Evolutionary conservation across 2,797 vertebrate genomes (phyloP).

Genomic region (Rachycentron canadum): DNA sequence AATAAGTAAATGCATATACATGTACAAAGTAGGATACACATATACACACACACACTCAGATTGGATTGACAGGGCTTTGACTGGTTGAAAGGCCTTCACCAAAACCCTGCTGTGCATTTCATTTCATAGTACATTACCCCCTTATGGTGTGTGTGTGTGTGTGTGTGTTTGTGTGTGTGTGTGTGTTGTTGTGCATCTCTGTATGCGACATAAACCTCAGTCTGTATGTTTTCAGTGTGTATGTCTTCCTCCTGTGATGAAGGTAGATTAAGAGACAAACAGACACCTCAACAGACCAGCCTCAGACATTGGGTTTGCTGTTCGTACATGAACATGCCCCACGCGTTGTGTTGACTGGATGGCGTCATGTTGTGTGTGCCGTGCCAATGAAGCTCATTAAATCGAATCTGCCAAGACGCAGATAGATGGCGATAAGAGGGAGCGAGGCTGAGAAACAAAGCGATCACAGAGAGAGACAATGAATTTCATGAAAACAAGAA

Average conservation of each 20-base stretch:
- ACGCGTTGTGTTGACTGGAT: slow-evolving; percentile 18
- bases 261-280: slow-evolving; percentile 40
- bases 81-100: slow-evolving; percentile 31
- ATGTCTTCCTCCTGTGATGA: slow-evolving; percentile 1
- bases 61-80: slow-evolving; percentile 23
- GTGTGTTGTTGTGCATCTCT: not conserved
- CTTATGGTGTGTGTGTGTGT: not conserved
- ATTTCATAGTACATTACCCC: slow-evolving; percentile 61
- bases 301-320: slow-evolving; percentile 21
- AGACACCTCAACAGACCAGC: slow-evolving; percentile 1
- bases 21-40: not conserved
- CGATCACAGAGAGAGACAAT: not conserved
- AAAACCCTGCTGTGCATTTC: slow-evolving; percentile 51
- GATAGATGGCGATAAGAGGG: slow-evolving; percentile 21
- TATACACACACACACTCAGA: not conserved
- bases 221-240: slow-evolving; percentile 2
- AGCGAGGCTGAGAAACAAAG: slow-evolving; percentile 16
- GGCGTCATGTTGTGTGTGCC: slow-evolving; percentile 8
- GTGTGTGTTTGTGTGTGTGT: no score
- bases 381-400: slow-evolving; percentile 42
- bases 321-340: slow-evolving; percentile 13
- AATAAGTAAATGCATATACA: not conserved
- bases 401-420: slow-evolving; percentile 21
- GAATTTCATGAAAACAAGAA: not conserved
- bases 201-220: not conserved